A percentile compares a stretch with the other conserved stretches of the same genome.
These are phyloP conservation scores for human DNA, from an alignment of 2,113 vertebrate species.

Conservation along the genomic window GRCh38 chr6:145310501-145311000, in stretches of 20 bases:
- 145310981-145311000: constrained; percentile 32
- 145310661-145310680: constrained; percentile 23
- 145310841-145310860: neutral
- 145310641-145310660: constrained; percentile 44
- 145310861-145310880: constrained; percentile 3
- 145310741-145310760: neutral
- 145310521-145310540: constrained; percentile 44
- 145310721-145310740: constrained; percentile 42
- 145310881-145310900: neutral
- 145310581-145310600: neutral
- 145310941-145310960: constrained; percentile 49
- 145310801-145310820: constrained; percentile 34
- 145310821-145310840: neutral
- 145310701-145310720: constrained; percentile 33
- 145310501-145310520: constrained; percentile 43
- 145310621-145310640: neutral
- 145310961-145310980: constrained; percentile 17
- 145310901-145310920: constrained; percentile 7
- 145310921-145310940: constrained; percentile 49
- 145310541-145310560: neutral
- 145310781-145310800: constrained; percentile 46
- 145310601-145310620: neutral
- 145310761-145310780: constrained; percentile 9
- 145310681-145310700: constrained; percentile 33
- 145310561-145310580: neutral